Evolutionary conservation across 2,888 invertebrate genomes (phyloP), one percentile per base, ranked within the genome.

Genomic region (Conistra vaccinii): DNA sequence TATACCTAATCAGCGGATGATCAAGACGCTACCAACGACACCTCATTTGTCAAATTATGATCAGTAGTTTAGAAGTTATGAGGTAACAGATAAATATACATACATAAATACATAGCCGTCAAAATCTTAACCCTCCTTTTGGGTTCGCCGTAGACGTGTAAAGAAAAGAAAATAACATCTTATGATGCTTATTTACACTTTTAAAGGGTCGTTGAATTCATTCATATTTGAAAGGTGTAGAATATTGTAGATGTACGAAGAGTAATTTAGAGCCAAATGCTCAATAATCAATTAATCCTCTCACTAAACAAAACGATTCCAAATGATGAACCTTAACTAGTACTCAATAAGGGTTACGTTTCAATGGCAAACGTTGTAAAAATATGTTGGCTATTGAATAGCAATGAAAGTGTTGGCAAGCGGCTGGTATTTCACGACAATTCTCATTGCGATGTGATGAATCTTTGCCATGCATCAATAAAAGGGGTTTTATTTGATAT

Each of bases 341-440:
- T 0, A 2, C 0, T 0, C 0, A 51, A 42, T 85, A 80, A 61
- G 62, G 48, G 10, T 29, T 17, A 74, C 55, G 26, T 76, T 84
- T 2, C 26, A 66, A 53, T 61, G 10, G 32, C 53, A 63, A 5
- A n/a, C 14, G n/a, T 5, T 60, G 26, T n/a, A n/a, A 61, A 51
- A 69, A 69, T 63, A 58, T 68, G 17, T 73, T 62, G 23, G 20
- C 55, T 48, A 73, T 71, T 70, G 57, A 32, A 80, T 48, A 69
- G 57, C 61, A 81, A 76, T 83, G 73, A 81, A 77, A 72, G 71
- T n/a, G 48, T 84, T 84, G 84, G 85, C 84, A 76, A 76, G 68
- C 69, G 32, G 17, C 17, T 42, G 76, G 70, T 32, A 80, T 83
- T 72, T 75, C 32, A 62, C 51, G 70, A 35, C 83, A 57, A 57